Percentiles rank a stretch among this genome's conserved stretches.
Conservation (phyloP, 2,888 invertebrate species). For the Bruchidius siliquastri region DNA sequence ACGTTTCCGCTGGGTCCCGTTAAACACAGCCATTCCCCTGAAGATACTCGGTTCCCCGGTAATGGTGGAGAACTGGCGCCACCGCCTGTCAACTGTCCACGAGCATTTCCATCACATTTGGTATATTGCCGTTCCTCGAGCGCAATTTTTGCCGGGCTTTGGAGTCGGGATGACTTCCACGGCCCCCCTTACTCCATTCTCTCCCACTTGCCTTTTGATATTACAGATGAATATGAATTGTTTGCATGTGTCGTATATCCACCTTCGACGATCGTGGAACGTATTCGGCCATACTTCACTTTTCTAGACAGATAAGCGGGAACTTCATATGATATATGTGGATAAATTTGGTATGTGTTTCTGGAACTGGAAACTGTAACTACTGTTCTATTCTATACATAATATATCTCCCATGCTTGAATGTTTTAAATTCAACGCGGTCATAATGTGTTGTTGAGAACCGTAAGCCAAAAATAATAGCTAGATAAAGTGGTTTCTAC, state of each 20-base stretch:
- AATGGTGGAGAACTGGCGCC: not conserved
- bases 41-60: too few relatives aligned
- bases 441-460: not conserved
- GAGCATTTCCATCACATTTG: not conserved
- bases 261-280: not conserved
- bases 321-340: not conserved
- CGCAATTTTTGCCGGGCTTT: not conserved
- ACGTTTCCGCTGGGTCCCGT: too few relatives aligned
- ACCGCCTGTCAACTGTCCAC: not conserved
- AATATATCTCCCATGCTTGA: not conserved
- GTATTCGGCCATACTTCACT: too few relatives aligned
- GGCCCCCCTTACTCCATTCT: not conserved
- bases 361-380: not conserved
- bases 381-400: not conserved
- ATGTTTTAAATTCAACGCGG: not conserved
- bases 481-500: too few relatives aligned
- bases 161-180: not conserved
- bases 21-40: too few relatives aligned
- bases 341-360: not conserved
- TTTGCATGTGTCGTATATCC: not conserved
- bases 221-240: conserved; percentile 5
- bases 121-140: not conserved
- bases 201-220: not conserved
- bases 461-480: not conserved
- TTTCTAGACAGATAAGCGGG: too few relatives aligned